Percentiles rank a stretch among this genome's conserved stretches.
Evolutionary conservation across 2,888 invertebrate species (phyloP).

Genomic region (Asteroscopus sphinx): DNA sequence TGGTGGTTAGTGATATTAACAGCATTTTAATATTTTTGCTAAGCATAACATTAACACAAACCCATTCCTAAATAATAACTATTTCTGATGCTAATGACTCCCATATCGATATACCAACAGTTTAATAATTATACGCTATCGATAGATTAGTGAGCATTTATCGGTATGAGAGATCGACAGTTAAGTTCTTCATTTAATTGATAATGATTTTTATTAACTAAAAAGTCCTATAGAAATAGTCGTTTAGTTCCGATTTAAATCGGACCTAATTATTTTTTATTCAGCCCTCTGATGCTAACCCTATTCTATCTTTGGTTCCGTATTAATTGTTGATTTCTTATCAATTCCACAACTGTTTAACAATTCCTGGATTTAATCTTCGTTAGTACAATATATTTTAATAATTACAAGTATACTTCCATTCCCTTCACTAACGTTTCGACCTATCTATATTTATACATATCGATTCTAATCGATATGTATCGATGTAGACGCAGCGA

Average conservation of each 20-base stretch:
- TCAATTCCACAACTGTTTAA: conserved; percentile 83
- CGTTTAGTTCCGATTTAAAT: conserved; percentile 36
- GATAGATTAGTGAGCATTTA: conserved; percentile 53
- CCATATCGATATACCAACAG: conserved; percentile 51
- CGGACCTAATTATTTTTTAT: conserved; percentile 45
- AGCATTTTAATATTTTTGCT: conserved; percentile 51
- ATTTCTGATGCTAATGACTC: conserved; percentile 49
- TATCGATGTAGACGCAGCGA: conserved; percentile 46
- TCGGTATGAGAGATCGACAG: conserved; percentile 53
- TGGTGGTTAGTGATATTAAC: conserved; percentile 48
- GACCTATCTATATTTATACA: conserved; percentile 44
- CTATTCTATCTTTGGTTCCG: conserved; percentile 80
- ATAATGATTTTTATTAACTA: conserved; percentile 41
- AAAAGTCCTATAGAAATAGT: conserved; percentile 32
- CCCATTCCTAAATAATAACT: conserved; percentile 39
- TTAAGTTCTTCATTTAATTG: conserved; percentile 30
- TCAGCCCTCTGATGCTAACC: conserved; percentile 53
- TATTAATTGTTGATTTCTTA: conserved; percentile 76
- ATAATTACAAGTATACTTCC: conserved; percentile 46
- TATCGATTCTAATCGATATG: conserved; percentile 42
- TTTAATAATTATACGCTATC: conserved; percentile 44
- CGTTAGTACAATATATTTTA: conserved; percentile 50
- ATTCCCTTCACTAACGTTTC: conserved; percentile 41
- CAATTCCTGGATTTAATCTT: conserved; percentile 77
- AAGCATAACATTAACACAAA: conserved; percentile 53